These are phyloP conservation scores for Limenitis camilla DNA, from an alignment of 2,888 invertebrate species.

Conservation along the genomic window DNA sequence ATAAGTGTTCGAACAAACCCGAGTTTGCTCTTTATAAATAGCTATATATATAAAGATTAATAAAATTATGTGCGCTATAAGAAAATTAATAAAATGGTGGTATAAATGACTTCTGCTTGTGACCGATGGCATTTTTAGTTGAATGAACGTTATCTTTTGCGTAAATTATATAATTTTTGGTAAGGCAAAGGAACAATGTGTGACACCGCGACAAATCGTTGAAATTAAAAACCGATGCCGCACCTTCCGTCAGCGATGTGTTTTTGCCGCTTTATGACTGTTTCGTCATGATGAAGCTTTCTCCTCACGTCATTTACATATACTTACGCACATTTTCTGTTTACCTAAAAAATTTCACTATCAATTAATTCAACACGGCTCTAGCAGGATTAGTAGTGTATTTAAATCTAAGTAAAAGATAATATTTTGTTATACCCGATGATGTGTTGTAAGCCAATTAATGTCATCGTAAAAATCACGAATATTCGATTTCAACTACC, in stretches of 20 bases:
- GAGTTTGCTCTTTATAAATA: too few species aligned
- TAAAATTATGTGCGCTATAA: too few species aligned
- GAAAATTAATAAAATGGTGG: too few species aligned
- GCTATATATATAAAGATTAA: too few species aligned
- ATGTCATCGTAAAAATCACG: too few species aligned
- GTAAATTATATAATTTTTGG: conserved; percentile 19
- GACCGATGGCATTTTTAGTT: not conserved
- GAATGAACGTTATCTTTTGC: not conserved
- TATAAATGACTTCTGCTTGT: too few species aligned
- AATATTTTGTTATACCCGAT: too few species aligned
- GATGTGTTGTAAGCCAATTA: too few species aligned
- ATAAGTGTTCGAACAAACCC: too few species aligned
- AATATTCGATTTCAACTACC: too few species aligned
- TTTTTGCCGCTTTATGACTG: conserved; percentile 49
- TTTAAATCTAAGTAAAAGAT: too few species aligned
- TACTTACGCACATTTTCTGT: conserved; percentile 54
- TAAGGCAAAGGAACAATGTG: conserved; percentile 17
- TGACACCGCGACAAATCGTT: conserved; percentile 27
- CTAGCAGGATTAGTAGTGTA: not conserved
- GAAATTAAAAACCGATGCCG: conserved; percentile 31
- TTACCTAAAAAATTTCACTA: conserved; percentile 63
- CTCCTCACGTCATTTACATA: conserved; percentile 62
- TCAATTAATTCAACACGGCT: conserved; percentile 22
- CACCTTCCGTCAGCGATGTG: conserved; percentile 37
- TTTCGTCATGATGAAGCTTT: conserved; percentile 63